Evolutionary conservation across 2,113 vertebrate genomes (phyloP).

Genomic region (Phodopus roborovskii): DNA sequence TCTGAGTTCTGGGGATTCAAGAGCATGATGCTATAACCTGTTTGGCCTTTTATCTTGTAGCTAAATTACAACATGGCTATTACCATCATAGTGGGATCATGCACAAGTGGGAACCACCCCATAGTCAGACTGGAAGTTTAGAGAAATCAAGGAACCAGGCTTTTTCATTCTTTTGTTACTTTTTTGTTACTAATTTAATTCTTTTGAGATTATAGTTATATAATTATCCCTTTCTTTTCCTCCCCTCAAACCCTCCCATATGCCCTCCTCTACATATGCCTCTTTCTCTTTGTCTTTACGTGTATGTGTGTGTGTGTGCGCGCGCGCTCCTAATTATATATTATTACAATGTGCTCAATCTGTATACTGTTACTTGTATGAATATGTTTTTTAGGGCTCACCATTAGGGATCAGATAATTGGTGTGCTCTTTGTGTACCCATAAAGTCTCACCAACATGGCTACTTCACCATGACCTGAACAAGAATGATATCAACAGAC

Average conservation of each 20-base stretch:
- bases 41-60: not conserved
- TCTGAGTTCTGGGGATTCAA: not conserved
- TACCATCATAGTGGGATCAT: not conserved
- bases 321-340: too few relatives aligned
- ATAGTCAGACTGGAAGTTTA: not conserved
- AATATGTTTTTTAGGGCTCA: not conserved
- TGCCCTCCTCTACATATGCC: not conserved
- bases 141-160: not conserved
- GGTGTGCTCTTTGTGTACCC: not conserved
- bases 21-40: not conserved
- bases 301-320: too few relatives aligned
- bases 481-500: not conserved
- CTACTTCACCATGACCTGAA: not conserved
- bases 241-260: not conserved
- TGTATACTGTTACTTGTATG: not conserved
- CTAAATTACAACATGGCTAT: not conserved
- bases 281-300: not conserved
- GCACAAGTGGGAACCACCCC: not conserved
- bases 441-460: not conserved
- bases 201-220: not conserved
- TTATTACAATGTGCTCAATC: not conserved
- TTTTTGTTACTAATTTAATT: not conserved
- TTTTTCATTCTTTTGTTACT: not conserved
- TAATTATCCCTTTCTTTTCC: not conserved
- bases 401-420: not conserved